Evolutionary conservation across 2,888 invertebrate genomes (phyloP), one percentile per base, ranked within the genome.

Genomic region (Abrostola tripartita): DNA sequence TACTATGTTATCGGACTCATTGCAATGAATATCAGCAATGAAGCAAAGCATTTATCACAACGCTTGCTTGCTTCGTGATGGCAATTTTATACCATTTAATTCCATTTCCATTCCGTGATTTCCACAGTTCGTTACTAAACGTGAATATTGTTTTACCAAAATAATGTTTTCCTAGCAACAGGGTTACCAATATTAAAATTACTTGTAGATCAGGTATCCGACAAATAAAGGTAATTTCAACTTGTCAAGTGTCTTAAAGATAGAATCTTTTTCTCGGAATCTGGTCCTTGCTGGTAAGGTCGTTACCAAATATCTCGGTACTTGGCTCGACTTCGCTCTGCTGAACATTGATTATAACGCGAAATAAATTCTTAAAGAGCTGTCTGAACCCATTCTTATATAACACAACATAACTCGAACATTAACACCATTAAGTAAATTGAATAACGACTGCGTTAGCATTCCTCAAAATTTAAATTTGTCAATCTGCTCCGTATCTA

Each of bases 271-370:
- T 66, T 54, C 70, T 53, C 51, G 69, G 62, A 61, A 66, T 56
- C 74, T 73, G 61, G 64, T 12, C 58, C 52, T 37, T 40, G 69
- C 51, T 56, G 61, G 74, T 53, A 54, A 65, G 61, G 52, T 69
- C 77, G 60, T 75, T 74, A 78, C 75, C 62, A 69, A 69, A 52
- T 77, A 70, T 62, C 74, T 65, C 57, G 62, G 60, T 68, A 54
- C 52, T 44, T 38, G 51, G 37, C 58, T 77, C 57, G 63, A 65
- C 60, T 65, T 58, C 60, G 65, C 62, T 61, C 65, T 74, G 61
- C 68, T 63, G 51, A 63, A 74, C 60, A 65, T 69, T 61, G 65
- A 76, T 69, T 69, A 77, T 61, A 71, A 74, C 64, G 70, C 56
- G 24, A 74, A 70, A 71, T 74, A 74, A 74, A 70, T 74, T 69